These are phyloP conservation scores for Magallana ariakensis DNA, from an alignment of 1,140 invertebrate species.

Conservation along the genomic window DNA sequence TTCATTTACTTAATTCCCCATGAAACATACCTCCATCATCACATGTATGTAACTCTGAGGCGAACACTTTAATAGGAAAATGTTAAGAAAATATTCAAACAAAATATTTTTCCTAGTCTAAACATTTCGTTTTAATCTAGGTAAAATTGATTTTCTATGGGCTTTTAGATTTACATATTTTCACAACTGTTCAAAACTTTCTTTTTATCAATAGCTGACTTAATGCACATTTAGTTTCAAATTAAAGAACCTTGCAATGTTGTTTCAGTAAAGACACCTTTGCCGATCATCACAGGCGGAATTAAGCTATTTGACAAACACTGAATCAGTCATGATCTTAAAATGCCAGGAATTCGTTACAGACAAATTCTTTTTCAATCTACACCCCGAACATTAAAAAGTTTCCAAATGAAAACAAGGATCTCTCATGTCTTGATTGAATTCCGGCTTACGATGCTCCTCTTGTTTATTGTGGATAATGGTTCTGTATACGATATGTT, in stretches of 20 bases:
- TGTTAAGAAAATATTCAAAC: not conserved
- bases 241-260: too few relatives aligned
- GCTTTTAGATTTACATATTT: not conserved
- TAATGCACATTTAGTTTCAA: not conserved
- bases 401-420: not conserved
- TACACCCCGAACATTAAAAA: not conserved
- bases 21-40: not conserved
- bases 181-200: slow-evolving; percentile 10
- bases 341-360: slow-evolving; percentile 14
- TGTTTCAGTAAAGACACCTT: too few relatives aligned
- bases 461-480: slow-evolving; percentile 8
- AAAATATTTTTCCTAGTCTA: not conserved
- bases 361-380: not conserved
- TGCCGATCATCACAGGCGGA: not conserved
- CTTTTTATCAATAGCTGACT: not conserved
- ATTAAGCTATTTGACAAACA: slow-evolving; percentile 4
- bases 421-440: not conserved
- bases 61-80: not conserved
- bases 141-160: not conserved
- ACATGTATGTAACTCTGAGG: not conserved
- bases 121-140: not conserved
- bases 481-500: slow-evolving; percentile 23
- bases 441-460: slow-evolving; percentile 13
- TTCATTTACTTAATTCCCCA: slow-evolving; percentile 11
- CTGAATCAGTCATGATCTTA: not conserved